These are phyloP conservation scores for Rotaria sp. DNA, from an alignment of 2,888 invertebrate genomes.

Conservation along the genomic window DNA sequence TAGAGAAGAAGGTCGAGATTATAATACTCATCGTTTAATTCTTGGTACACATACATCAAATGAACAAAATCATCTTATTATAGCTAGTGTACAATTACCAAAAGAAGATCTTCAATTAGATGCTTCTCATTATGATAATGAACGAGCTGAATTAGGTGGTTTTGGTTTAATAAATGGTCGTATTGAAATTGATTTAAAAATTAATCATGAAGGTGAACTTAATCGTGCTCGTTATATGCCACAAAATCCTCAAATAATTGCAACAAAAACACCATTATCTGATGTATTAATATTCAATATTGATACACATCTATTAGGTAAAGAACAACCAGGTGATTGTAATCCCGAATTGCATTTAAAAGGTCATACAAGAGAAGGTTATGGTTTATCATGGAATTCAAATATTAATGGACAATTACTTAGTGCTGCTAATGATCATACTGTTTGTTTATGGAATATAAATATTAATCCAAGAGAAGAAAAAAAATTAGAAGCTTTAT, in stretches of 20 bases:
- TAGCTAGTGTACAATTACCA: conserved; percentile 85
- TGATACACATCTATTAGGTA: conserved; percentile 25
- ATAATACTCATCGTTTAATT: no score
- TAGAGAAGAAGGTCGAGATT: no score
- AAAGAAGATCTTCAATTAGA: conserved; percentile 70
- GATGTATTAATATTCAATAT: conserved; percentile 82
- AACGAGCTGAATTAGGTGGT: conserved; percentile 79
- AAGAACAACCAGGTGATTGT: conserved; percentile 42
- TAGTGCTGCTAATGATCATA: conserved; percentile 94
- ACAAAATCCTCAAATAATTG: conserved; percentile 96
- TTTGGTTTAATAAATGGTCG: conserved; percentile 98
- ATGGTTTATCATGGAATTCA: conserved; percentile 79
- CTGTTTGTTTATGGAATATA: conserved; percentile 98
- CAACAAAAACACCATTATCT: conserved; percentile 96
- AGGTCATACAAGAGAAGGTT: no score
- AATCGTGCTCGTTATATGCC: conserved; percentile 98
- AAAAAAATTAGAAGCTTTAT: conserved; percentile 89
- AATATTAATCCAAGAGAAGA: conserved; percentile 76
- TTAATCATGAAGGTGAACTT: conserved; percentile 98
- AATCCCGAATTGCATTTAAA: no score
- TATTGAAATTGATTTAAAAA: conserved; percentile 98
- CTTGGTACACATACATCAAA: no score
- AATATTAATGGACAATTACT: conserved; percentile 89
- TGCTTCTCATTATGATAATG: background rate
- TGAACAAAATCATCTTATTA: no score